These are phyloP conservation scores for Oncorhynchus kisutch DNA, from an alignment of 2,113 vertebrate genomes.

Conservation along the genomic window DNA sequence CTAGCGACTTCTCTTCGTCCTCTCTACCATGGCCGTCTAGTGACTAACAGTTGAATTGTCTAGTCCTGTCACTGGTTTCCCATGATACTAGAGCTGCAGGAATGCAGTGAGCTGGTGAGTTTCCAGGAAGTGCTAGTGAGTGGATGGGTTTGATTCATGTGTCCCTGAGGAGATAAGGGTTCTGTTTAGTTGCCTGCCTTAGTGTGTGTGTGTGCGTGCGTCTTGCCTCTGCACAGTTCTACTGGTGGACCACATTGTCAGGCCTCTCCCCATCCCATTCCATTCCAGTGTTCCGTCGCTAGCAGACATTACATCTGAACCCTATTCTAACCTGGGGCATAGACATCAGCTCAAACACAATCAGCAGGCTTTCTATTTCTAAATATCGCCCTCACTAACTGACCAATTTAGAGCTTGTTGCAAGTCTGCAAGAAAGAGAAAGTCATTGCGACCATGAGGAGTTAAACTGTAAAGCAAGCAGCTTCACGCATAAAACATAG, in stretches of 20 bases:
- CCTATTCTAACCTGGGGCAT: conserved; percentile 13
- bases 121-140: conserved; percentile 27
- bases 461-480: conserved; percentile 22
- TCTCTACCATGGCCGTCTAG: background rate
- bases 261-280: conserved; percentile 37
- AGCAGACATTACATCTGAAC: conserved; percentile 16
- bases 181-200: conserved; percentile 20
- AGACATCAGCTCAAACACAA: background rate
- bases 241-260: conserved; percentile 42
- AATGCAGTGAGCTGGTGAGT: conserved; percentile 9
- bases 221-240: conserved; percentile 12
- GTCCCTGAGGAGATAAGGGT: conserved; percentile 26
- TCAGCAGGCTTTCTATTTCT: background rate
- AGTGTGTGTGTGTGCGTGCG: conserved; percentile 38
- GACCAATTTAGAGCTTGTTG: conserved; percentile 18
- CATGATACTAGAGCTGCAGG: background rate
- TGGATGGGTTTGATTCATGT: conserved; percentile 35
- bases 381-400: conserved; percentile 4
- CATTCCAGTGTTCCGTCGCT: conserved; percentile 34
- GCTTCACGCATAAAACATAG: conserved; percentile 44
- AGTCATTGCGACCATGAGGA: conserved; percentile 10
- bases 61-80: background rate
- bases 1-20: too few relatives aligned
- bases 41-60: background rate
- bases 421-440: conserved; percentile 27